Conservation (phyloP, 2,797 vertebrate species). For the Clarias pachynema region DNA sequence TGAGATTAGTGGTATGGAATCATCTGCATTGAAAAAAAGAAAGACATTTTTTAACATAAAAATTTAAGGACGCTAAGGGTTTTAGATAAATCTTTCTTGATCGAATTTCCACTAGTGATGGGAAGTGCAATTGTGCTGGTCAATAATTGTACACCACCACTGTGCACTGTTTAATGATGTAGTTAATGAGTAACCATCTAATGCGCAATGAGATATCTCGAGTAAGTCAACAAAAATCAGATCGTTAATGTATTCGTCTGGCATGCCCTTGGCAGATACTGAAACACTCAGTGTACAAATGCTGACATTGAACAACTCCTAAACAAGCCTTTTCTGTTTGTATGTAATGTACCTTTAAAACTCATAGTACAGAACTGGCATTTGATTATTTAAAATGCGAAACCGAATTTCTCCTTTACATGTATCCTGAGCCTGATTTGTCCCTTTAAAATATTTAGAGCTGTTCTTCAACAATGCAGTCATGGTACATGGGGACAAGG, state of each 20-base stretch:
- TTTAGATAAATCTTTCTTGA: background rate
- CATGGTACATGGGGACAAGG: background rate
- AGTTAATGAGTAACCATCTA: constrained; percentile 68
- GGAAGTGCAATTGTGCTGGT: constrained; percentile 18
- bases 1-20: background rate
- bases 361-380: background rate
- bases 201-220: constrained; percentile 23
- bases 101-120: background rate
- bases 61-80: too few relatives aligned
- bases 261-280: background rate
- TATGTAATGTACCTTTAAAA: background rate
- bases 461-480: background rate
- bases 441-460: background rate
- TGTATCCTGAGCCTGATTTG: background rate
- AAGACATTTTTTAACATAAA: background rate
- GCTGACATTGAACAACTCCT: background rate
- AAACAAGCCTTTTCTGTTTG: background rate
- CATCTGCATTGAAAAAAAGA: background rate
- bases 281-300: background rate
- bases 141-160: constrained; percentile 60
- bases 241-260: constrained; percentile 12
- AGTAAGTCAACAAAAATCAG: constrained; percentile 37
- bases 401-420: background rate
- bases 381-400: background rate
- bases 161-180: constrained; percentile 62